Evolutionary conservation across 2,888 invertebrate genomes (phyloP).

Genomic region (Dynastes hyllus): DNA sequence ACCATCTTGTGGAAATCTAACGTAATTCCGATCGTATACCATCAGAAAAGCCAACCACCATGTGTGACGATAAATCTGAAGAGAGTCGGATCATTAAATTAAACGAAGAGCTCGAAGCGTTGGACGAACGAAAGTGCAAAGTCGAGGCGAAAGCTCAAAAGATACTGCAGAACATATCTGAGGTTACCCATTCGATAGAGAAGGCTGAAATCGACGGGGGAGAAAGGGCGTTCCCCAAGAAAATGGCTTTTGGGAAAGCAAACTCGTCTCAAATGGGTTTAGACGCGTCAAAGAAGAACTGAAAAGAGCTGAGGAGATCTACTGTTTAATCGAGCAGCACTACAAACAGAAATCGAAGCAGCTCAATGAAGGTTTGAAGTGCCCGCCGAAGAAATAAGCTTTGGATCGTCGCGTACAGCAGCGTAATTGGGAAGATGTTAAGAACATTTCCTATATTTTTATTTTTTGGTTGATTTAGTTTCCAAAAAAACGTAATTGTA

Average conservation of each 20-base stretch:
- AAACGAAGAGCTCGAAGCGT: constrained; percentile 16
- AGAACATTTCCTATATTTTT: too few species aligned
- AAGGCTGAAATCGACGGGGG: constrained; percentile 28
- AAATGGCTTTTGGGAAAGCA: constrained; percentile 29
- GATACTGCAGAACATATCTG: constrained; percentile 18
- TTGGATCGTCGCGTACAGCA: not conserved
- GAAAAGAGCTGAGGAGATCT: constrained; percentile 26
- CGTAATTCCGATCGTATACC: too few species aligned
- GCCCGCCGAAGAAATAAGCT: not conserved
- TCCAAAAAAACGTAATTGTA: not conserved
- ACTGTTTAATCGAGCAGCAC: constrained; percentile 29
- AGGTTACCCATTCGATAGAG: constrained; percentile 31
- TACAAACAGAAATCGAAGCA: constrained; percentile 12
- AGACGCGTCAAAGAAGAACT: constrained; percentile 40
- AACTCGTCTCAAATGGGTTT: constrained; percentile 21
- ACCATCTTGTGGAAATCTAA: not conserved
- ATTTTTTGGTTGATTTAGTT: not conserved
- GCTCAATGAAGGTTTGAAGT: constrained; percentile 14
- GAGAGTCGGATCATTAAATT: constrained; percentile 17
- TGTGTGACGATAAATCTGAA: constrained; percentile 29
- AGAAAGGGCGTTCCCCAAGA: constrained; percentile 11
- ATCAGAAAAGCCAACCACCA: not conserved
- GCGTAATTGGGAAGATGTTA: not conserved
- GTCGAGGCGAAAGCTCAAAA: constrained; percentile 31
- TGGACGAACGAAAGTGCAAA: constrained; percentile 34